phyloP scores from a whole-genome alignment of 2,113 vertebrate genomes.

The Candoia aspera region DNA sequence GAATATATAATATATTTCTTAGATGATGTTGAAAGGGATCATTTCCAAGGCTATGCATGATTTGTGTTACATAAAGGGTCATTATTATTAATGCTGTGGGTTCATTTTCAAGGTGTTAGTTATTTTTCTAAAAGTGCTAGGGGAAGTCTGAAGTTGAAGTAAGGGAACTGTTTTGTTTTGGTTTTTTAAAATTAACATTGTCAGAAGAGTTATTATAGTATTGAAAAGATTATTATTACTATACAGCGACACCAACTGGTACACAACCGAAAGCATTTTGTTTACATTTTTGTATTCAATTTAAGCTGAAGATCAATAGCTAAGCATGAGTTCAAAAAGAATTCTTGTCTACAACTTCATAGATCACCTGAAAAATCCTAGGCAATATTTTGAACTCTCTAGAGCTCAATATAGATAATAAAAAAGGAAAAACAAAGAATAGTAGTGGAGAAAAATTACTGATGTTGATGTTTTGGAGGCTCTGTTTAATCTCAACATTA shows the following conservation, averaged over 20 bases:
- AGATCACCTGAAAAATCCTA: neutral
- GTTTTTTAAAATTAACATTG: neutral
- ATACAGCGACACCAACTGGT: neutral
- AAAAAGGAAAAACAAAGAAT: neutral
- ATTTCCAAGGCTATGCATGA: constrained; percentile 1
- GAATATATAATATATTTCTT: neutral
- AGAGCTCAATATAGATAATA: neutral
- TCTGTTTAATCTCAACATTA: neutral
- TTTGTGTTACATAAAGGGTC: rapidly evolving
- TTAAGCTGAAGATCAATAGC: neutral
- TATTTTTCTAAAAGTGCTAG: neutral
- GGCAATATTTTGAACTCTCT: neutral
- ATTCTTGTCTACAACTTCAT: neutral
- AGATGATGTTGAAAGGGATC: neutral
- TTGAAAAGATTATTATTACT: neutral
- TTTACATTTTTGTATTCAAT: constrained; percentile 16
- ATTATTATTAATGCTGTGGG: rapidly evolving
- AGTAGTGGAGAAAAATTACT: neutral
- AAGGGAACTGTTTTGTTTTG: neutral
- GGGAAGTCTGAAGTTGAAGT: neutral
- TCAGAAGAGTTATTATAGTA: neutral
- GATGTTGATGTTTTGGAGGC: neutral
- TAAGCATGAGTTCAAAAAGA: neutral
- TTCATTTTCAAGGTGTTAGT: constrained; percentile 6
- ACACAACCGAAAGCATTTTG: neutral